Conservation (phyloP, 2,113 vertebrate species). For the Pterocles burchelli region DNA sequence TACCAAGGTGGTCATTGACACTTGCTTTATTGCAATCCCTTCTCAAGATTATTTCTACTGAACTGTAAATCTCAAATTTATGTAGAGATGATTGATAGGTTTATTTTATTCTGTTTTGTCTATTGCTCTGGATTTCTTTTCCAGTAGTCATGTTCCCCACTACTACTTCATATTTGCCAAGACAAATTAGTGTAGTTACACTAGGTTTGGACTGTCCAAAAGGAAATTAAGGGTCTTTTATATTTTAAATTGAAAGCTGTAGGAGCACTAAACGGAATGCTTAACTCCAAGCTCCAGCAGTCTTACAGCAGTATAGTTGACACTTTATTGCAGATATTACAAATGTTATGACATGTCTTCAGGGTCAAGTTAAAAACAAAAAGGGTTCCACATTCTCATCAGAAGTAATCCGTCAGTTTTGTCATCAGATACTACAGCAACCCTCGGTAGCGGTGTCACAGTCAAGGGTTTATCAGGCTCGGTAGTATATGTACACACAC, state of each 20-base stretch:
- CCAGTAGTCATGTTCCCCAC: neutral
- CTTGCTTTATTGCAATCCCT: neutral
- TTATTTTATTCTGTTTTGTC: neutral
- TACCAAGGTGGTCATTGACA: neutral
- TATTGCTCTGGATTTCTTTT: slow-evolving; percentile 38
- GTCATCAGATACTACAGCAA: slow-evolving; percentile 67
- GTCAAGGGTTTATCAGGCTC: slow-evolving; percentile 53
- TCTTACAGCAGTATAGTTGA: slow-evolving; percentile 50
- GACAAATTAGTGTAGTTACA: slow-evolving; percentile 37
- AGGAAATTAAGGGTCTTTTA: slow-evolving; percentile 53
- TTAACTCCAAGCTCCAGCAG: slow-evolving; percentile 66
- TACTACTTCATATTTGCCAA: neutral
- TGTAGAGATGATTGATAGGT: neutral
- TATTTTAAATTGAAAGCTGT: slow-evolving; percentile 61
- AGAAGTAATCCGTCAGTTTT: slow-evolving; percentile 74
- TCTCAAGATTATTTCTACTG: neutral
- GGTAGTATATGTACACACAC: slow-evolving; percentile 15
- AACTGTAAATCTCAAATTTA: neutral
- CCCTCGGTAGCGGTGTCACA: slow-evolving; percentile 61
- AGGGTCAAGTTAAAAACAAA: slow-evolving; percentile 77
- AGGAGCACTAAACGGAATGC: slow-evolving; percentile 58
- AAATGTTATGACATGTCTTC: slow-evolving; percentile 76
- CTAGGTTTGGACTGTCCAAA: slow-evolving; percentile 30
- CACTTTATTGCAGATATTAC: slow-evolving; percentile 73
- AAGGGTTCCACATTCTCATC: slow-evolving; percentile 61